Percentiles rank a stretch among this genome's conserved stretches.
Conservation (phyloP, 1,140 invertebrate genomes). For the Brachionus sp. region DNA sequence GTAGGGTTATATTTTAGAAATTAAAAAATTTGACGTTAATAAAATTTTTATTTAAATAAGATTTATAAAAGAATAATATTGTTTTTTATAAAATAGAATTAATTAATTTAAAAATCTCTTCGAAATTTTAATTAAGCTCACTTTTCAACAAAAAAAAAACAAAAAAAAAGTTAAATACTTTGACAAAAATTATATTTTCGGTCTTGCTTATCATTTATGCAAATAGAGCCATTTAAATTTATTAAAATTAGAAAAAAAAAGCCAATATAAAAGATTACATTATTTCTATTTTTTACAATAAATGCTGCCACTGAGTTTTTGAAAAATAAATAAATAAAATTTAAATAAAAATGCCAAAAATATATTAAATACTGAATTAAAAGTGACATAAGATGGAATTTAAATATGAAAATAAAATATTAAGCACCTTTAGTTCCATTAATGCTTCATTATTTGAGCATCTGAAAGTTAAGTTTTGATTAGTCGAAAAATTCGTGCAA, state of each 20-base stretch:
- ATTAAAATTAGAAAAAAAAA: background rate
- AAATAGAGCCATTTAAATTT: background rate
- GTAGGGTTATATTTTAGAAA: background rate
- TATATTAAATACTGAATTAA: background rate
- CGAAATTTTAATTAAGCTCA: slow-evolving; percentile 28
- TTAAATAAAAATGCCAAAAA: background rate
- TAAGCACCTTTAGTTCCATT: slow-evolving; percentile 11
- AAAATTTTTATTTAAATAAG: slow-evolving; percentile 8
- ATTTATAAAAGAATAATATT: background rate
- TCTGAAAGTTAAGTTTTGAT: background rate
- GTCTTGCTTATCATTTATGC: slow-evolving; percentile 6
- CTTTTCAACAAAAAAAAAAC: background rate
- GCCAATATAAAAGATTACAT: background rate
- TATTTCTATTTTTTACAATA: slow-evolving; percentile 12
- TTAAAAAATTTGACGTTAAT: background rate
- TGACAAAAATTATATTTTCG: background rate
- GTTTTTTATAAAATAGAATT: background rate
- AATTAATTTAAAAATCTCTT: background rate
- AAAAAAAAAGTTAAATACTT: background rate
- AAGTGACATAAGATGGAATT: background rate
- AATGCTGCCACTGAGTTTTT: slow-evolving; percentile 9
- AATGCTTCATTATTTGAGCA: slow-evolving; percentile 22
- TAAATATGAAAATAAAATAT: background rate
- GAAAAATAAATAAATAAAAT: slow-evolving; percentile 9
- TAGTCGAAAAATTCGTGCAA: slow-evolving; percentile 10